A percentile compares a stretch with the other conserved stretches of the same genome.
Evolutionary conservation across 1,140 invertebrate species (phyloP).

Genomic region (Thaumatotibia leucotreta): DNA sequence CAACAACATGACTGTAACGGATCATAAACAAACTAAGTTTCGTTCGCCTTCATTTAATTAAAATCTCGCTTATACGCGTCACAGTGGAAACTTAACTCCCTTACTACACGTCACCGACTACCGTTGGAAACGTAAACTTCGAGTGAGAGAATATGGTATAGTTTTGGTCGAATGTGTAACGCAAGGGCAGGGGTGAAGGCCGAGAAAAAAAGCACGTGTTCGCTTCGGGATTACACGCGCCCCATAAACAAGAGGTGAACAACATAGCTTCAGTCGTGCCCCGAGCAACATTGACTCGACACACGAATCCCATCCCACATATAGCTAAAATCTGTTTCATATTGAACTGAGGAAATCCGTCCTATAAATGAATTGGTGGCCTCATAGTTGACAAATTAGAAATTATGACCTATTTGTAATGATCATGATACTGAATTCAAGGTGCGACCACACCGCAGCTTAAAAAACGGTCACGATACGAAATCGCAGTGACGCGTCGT

Average conservation of each 20-base stretch:
- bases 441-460: too few relatives aligned
- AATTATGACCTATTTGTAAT: too few relatives aligned
- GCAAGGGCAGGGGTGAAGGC: conserved; percentile 35
- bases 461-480: too few relatives aligned
- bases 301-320: neutral
- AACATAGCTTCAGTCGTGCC: conserved; percentile 34
- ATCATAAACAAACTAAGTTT: conserved; percentile 36
- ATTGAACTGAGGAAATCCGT: too few relatives aligned
- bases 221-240: conserved; percentile 71
- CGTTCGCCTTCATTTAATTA: conserved; percentile 60
- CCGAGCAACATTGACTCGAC: conserved; percentile 11
- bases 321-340: neutral
- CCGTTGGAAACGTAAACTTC: conserved; percentile 25
- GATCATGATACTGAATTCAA: too few relatives aligned
- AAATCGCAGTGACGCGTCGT: too few relatives aligned
- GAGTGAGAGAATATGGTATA: conserved; percentile 14
- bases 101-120: conserved; percentile 35
- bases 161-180: conserved; percentile 23
- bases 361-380: too few relatives aligned
- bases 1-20: conserved; percentile 10
- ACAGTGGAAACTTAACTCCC: conserved; percentile 58
- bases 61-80: conserved; percentile 61
- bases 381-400: too few relatives aligned
- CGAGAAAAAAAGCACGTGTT: conserved; percentile 75
- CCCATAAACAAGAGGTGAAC: conserved; percentile 69